Percentiles rank a stretch among this genome's conserved stretches.
Conservation (phyloP, 1,140 invertebrate species). For the Chlorops oryzae region DNA sequence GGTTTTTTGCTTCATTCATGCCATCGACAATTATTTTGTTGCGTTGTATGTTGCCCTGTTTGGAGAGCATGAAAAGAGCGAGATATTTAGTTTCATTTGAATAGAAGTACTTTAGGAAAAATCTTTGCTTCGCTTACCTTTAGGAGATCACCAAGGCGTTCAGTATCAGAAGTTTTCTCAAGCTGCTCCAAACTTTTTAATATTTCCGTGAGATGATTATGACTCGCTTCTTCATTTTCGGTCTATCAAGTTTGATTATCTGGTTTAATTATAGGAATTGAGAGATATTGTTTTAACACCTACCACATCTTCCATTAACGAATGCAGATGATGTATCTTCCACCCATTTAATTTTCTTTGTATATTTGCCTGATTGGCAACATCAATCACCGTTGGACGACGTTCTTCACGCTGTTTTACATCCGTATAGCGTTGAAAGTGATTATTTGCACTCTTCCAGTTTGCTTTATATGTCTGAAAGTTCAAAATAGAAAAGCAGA, state of each 20-base stretch:
- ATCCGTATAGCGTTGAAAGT: conserved; percentile 83
- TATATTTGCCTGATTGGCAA: conserved; percentile 83
- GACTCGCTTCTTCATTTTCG: conserved; percentile 56
- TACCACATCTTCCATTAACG: conserved; percentile 90
- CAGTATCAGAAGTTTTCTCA: conserved; percentile 59
- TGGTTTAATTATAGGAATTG: background rate
- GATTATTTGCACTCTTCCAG: conserved; percentile 62
- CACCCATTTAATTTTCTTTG: conserved; percentile 87
- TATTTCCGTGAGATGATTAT: conserved; percentile 59
- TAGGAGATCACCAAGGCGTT: conserved; percentile 68
- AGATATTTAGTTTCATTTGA: too few species aligned
- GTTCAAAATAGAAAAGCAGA: conserved; percentile 1
- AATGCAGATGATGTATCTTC: conserved; percentile 87
- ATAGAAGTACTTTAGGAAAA: too few species aligned
- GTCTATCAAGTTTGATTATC: conserved; percentile 2
- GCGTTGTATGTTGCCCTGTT: conserved; percentile 86
- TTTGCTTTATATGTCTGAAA: conserved; percentile 41
- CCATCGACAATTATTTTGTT: conserved; percentile 90
- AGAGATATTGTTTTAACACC: conserved; percentile 29
- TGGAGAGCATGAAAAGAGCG: background rate
- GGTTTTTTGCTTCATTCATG: conserved; percentile 76
- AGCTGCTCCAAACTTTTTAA: conserved; percentile 62
- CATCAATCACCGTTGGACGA: conserved; percentile 74
- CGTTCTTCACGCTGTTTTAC: conserved; percentile 82
- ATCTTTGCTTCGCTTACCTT: conserved; percentile 55